phyloP scores from a whole-genome alignment of 2,888 invertebrate genomes.

The Drosophila mayaguana region DNA sequence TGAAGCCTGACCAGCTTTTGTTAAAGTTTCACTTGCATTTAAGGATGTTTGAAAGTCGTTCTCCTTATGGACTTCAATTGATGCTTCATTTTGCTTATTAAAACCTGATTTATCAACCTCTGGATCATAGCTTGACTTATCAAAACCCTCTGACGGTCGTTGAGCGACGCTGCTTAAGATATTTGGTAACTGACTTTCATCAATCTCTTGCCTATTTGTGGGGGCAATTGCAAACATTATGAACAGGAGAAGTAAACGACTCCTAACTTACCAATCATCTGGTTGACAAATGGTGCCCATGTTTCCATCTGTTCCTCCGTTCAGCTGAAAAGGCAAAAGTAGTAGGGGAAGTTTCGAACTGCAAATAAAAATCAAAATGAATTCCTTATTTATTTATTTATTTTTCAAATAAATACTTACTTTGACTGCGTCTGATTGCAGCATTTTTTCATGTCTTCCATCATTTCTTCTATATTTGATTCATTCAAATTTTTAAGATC shows the following conservation, averaged over 20 bases:
- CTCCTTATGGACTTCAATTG: not conserved
- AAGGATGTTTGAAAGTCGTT: not conserved
- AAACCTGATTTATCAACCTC: not conserved
- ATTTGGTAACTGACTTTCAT: not conserved
- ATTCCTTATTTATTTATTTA: too few relatives aligned
- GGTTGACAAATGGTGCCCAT: constrained; percentile 25
- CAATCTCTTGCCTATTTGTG: constrained; percentile 24
- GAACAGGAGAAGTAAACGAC: not conserved
- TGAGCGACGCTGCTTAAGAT: not conserved
- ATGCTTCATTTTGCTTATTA: not conserved
- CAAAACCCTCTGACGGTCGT: not conserved
- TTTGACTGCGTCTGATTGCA: not conserved
- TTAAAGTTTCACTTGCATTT: not conserved
- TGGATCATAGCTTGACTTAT: too few relatives aligned
- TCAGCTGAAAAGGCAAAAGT: constrained; percentile 25
- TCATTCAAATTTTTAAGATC: constrained; percentile 7
- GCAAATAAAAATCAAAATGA: too few relatives aligned
- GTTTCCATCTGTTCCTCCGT: not conserved
- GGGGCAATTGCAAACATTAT: not conserved
- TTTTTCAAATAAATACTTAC: constrained; percentile 4
- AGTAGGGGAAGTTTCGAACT: constrained; percentile 24
- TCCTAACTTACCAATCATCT: constrained; percentile 38
- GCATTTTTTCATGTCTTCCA: constrained; percentile 19
- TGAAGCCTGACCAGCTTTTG: not conserved
- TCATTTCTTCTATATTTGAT: constrained; percentile 5